phyloP scores from a whole-genome alignment of 2,888 invertebrate genomes.

The Cataglyphis rosenhaueri region DNA sequence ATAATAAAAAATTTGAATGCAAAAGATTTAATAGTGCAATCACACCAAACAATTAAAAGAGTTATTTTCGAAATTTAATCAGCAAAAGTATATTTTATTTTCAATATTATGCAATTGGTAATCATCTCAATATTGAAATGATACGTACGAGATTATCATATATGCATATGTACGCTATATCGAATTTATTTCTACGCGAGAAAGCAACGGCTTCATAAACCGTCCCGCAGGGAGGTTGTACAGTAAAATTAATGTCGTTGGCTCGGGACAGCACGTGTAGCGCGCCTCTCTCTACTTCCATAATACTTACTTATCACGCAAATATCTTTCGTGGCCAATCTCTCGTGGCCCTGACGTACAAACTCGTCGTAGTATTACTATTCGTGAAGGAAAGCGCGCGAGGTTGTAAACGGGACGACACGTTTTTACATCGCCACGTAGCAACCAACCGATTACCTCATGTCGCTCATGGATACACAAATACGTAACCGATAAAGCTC shows the following conservation, averaged over 20 bases:
- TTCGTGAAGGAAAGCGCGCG: background rate
- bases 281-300: constrained; percentile 2
- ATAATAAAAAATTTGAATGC: background rate
- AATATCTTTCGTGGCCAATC: constrained; percentile 38
- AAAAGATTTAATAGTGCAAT: background rate
- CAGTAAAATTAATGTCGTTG: constrained; percentile 23
- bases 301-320: constrained; percentile 40
- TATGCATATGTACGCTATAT: background rate
- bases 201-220: constrained; percentile 30
- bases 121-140: background rate
- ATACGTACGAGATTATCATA: background rate
- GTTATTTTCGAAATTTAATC: background rate
- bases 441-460: constrained; percentile 33
- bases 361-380: background rate
- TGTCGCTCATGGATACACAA: background rate
- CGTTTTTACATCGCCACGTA: constrained; percentile 9
- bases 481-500: constrained; percentile 31
- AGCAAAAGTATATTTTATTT: background rate
- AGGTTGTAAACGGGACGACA: constrained; percentile 32
- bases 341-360: background rate
- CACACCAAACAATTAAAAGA: background rate
- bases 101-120: background rate
- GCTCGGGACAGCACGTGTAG: constrained; percentile 15
- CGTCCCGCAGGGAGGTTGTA: constrained; percentile 11
- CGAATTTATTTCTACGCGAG: constrained; percentile 13